Conservation (phyloP, 2,113 vertebrate genomes). For the Climacteris rufus region DNA sequence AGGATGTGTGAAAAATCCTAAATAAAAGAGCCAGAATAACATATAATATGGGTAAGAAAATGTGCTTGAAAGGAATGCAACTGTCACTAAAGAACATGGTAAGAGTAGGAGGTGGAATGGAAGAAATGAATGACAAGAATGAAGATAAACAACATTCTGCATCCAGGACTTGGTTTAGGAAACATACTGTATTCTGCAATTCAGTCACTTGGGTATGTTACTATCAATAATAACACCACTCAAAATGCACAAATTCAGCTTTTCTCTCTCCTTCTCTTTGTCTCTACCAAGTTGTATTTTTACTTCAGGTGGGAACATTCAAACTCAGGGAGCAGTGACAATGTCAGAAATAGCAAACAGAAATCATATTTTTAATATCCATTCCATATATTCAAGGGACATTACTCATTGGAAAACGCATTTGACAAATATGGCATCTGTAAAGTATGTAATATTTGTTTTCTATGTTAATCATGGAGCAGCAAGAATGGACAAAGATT, state of each 20-base stretch:
- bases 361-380: neutral
- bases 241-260: neutral
- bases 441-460: neutral
- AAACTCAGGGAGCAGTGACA: neutral
- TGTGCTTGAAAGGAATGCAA: conserved; percentile 42
- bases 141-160: conserved; percentile 1
- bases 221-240: neutral
- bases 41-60: conserved; percentile 52
- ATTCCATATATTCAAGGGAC: neutral
- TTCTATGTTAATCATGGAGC: neutral
- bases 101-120: neutral
- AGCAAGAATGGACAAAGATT: neutral
- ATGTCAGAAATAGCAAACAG: neutral
- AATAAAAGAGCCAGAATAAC: conserved; percentile 55
- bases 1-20: conserved; percentile 68
- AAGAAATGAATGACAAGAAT: conserved; percentile 1
- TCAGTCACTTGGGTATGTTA: neutral
- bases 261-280: neutral
- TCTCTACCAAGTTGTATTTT: neutral
- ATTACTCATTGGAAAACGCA: neutral
- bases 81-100: conserved; percentile 22
- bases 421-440: neutral
- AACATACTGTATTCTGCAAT: neutral
- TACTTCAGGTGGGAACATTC: neutral
- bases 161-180: neutral